Evolutionary conservation across 2,113 vertebrate species (phyloP).

Genomic region (Xiphorhynchus elegans): DNA sequence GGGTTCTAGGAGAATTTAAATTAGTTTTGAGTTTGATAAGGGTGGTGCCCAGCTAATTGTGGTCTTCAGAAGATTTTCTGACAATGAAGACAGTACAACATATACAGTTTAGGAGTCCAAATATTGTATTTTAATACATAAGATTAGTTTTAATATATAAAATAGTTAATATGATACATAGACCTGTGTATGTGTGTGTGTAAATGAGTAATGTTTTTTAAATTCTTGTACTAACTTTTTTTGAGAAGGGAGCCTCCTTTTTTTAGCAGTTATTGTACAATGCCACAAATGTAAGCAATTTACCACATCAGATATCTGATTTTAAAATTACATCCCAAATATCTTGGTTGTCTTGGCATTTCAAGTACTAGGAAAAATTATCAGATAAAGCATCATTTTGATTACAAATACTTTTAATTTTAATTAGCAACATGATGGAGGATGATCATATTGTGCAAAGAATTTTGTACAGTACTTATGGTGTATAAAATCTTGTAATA

Average conservation of each 20-base stretch:
- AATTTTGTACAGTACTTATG: neutral
- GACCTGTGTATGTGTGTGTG: neutral
- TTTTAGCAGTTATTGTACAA: neutral
- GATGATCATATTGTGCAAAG: neutral
- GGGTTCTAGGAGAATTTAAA: neutral
- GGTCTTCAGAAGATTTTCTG: neutral
- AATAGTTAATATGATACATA: neutral
- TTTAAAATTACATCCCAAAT: neutral
- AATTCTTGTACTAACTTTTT: neutral
- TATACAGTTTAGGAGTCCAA: neutral
- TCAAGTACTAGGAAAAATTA: neutral
- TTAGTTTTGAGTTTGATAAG: neutral
- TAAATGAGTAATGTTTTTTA: neutral
- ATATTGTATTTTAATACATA: neutral
- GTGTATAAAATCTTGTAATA: neutral
- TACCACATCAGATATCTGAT: neutral
- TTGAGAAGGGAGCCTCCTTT: neutral
- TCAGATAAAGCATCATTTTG: neutral
- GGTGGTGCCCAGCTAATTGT: neutral
- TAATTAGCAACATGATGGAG: neutral
- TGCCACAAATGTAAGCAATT: neutral
- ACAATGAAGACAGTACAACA: neutral
- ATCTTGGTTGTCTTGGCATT: neutral
- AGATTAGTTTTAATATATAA: neutral
- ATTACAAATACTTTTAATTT: neutral